Conservation (phyloP, 2,113 vertebrate species). For the Herpetotheres cachinnans region DNA sequence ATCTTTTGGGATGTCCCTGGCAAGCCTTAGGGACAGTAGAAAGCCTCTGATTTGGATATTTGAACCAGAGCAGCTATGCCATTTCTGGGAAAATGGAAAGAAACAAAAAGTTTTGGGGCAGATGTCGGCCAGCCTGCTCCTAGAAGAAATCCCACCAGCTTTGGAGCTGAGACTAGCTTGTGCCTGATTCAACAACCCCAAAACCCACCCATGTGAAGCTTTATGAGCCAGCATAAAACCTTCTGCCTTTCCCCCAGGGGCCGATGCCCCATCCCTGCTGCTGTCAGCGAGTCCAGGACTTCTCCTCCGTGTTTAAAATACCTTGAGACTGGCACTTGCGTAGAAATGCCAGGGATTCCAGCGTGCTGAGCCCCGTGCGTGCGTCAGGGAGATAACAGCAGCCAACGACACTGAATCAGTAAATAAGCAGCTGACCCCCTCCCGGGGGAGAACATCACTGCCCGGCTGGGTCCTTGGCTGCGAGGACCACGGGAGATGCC, state of each 20-base stretch:
- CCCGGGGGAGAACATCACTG: fast-evolving
- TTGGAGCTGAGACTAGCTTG: neutral
- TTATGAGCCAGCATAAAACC: fast-evolving
- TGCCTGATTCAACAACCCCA: neutral
- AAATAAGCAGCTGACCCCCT: neutral
- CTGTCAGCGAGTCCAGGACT: neutral
- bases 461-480: neutral
- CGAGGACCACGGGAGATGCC: neutral
- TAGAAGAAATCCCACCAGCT: neutral
- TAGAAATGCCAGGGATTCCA: neutral
- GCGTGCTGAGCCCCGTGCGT: neutral
- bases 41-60: neutral
- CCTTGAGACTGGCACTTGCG: neutral
- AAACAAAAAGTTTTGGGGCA: neutral
- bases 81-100: neutral
- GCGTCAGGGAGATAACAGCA: neutral
- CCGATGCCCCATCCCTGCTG: neutral
- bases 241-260: neutral
- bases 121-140: fast-evolving
- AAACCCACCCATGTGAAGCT: fast-evolving
- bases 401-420: neutral
- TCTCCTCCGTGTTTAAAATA: neutral
- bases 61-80: neutral
- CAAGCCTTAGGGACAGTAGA: neutral
- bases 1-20: neutral